phyloP scores from a whole-genome alignment of 2,797 vertebrate genomes.

The Steatocranus sp. region DNA sequence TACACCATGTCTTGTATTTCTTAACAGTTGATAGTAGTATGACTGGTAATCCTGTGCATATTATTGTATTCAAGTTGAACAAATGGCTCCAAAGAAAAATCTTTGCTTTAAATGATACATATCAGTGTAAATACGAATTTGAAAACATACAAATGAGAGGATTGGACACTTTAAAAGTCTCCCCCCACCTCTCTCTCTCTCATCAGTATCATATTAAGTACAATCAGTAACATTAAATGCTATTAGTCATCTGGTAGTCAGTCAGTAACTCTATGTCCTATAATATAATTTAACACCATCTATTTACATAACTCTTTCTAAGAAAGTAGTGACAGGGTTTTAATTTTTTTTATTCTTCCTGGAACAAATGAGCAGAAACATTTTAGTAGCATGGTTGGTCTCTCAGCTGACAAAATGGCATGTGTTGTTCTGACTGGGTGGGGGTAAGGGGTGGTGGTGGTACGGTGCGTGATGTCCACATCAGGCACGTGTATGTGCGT shows the following conservation, averaged over 20 bases:
- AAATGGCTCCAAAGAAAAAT: not conserved
- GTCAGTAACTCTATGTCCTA: not conserved
- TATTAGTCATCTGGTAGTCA: not conserved
- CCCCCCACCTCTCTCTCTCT: not conserved
- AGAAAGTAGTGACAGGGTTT: not conserved
- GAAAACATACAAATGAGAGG: not conserved
- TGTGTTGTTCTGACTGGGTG: constrained; percentile 23
- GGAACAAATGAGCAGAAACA: not conserved
- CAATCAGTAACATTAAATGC: not conserved
- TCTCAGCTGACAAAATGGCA: constrained; percentile 48
- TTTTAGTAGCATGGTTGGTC: constrained; percentile 24
- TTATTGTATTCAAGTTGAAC: not conserved
- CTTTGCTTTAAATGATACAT: not conserved
- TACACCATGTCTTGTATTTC: not conserved
- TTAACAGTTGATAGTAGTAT: not conserved
- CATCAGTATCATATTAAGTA: not conserved
- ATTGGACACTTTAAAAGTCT: not conserved
- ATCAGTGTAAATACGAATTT: not conserved
- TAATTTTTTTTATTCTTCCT: not conserved
- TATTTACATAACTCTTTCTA: not conserved
- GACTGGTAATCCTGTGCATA: not conserved
- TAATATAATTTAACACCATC: not conserved
- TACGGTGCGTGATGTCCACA: not conserved
- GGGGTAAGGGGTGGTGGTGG: not conserved
- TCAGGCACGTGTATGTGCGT: constrained; percentile 37